Conservation (phyloP, 2,113 vertebrate species). For the Fulica atra region DNA sequence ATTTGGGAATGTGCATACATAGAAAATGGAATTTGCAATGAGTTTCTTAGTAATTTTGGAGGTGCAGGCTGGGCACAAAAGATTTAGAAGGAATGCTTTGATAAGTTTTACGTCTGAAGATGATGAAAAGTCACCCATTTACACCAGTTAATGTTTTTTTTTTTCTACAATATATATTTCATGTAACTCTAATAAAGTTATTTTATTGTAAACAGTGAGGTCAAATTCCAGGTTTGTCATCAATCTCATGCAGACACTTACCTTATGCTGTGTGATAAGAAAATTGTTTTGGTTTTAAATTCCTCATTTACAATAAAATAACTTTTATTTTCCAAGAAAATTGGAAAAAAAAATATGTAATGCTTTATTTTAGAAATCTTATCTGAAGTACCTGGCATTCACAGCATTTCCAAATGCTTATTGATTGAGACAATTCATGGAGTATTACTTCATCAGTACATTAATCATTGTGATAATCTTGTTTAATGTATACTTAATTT, state of each 20-base stretch:
- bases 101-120: background rate
- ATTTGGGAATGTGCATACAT: background rate
- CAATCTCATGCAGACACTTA: background rate
- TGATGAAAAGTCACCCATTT: background rate
- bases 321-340: background rate
- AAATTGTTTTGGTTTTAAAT: background rate
- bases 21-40: background rate
- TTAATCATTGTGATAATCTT: background rate
- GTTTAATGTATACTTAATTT: background rate
- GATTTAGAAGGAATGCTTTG: background rate
- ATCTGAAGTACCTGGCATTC: background rate
- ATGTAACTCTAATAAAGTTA: background rate
- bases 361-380: background rate
- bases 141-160: rapidly evolving
- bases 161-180: background rate
- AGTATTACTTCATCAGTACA: background rate
- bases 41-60: background rate
- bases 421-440: background rate
- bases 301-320: background rate
- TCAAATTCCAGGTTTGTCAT: background rate
- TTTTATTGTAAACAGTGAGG: background rate
- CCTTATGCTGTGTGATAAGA: background rate
- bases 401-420: background rate
- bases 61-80: background rate
- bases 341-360: background rate